Conservation (phyloP, 2,888 invertebrate species). For the Chymomyza procnemis region DNA sequence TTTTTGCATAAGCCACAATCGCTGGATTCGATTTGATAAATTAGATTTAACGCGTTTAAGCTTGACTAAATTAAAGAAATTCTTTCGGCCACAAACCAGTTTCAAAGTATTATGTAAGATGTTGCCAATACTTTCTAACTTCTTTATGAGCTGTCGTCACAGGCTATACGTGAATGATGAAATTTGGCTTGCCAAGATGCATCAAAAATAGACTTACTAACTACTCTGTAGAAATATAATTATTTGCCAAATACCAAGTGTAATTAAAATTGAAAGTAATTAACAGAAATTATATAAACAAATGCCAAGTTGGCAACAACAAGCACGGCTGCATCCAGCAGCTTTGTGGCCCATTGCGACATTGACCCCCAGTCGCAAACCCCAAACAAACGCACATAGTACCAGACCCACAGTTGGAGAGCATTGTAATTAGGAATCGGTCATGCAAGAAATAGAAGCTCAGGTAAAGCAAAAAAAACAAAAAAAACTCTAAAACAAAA, state of each 20-base stretch:
- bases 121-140: not conserved
- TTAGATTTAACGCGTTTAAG: constrained; percentile 25
- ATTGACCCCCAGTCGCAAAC: constrained; percentile 59
- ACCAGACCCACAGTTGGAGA: constrained; percentile 21
- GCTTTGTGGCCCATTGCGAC: constrained; percentile 53
- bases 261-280: constrained; percentile 31
- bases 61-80: not conserved
- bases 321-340: not conserved
- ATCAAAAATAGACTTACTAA: too few species aligned
- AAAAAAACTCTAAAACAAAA: too few species aligned
- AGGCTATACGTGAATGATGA: not conserved
- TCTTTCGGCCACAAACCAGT: not conserved
- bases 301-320: not conserved
- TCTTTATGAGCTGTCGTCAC: not conserved
- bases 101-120: constrained; percentile 7
- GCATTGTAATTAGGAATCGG: constrained; percentile 73
- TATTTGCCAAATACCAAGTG: constrained; percentile 1
- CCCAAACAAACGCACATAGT: not conserved
- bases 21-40: constrained; percentile 25
- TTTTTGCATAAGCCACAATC: not conserved
- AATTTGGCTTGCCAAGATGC: too few species aligned
- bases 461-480: constrained; percentile 12
- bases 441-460: constrained; percentile 75
- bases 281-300: constrained; percentile 22
- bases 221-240: not conserved